Base-by-base conservation (phyloP, 2,797 vertebrate species). In the Melanotaenia trifasciata region DNA sequence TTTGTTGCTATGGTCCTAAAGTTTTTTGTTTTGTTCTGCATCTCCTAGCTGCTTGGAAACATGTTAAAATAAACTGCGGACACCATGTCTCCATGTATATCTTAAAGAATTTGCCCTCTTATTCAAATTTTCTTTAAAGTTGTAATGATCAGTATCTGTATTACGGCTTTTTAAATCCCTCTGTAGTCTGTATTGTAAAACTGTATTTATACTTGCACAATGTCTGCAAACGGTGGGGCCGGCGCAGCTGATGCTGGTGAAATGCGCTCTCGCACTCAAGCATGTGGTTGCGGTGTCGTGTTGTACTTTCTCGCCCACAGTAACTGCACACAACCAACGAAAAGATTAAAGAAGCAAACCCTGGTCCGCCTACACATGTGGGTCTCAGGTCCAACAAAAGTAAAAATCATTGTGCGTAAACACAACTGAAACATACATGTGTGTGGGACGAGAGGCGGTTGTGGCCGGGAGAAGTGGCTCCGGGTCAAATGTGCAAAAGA, bases 1-100 rank as follows among this genome's bases (percentile, higher is more conserved):
- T 63, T n/a, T 51, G 70, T 67, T 51, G 68, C 26, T 35, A 47
- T 50, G 50, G 47, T 78, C 24, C 64, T 51, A 56, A 35, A 30
- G 32, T 36, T 60, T 20, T 9, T 20, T 43, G 45, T 62, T 65
- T 38, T 67, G 18, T n/a, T 28, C 0, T 24, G 35, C 1, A 28
- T 56, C 40, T 61, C 36, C 11, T 45, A 18, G 58, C 24, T 53
- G 30, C 56, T 43, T 47, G 28, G 13, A 32, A 24, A 79, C 28
- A 58, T 47, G 11, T 47, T 73, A 5, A 51, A 71, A 66, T 51
- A 16, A 43, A 51, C 38, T 13, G 36, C 6, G 7, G 36, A 57
- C 24, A 43, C 50, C 6, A 28, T 5, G 26, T 43, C 32, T 53
- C 20, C 9, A 20, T 30, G 28, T 30, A 30, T 50, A 57, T 38